These are phyloP conservation scores for Eupithecia vulgata DNA, from an alignment of 2,888 invertebrate species.

Conservation along the genomic window DNA sequence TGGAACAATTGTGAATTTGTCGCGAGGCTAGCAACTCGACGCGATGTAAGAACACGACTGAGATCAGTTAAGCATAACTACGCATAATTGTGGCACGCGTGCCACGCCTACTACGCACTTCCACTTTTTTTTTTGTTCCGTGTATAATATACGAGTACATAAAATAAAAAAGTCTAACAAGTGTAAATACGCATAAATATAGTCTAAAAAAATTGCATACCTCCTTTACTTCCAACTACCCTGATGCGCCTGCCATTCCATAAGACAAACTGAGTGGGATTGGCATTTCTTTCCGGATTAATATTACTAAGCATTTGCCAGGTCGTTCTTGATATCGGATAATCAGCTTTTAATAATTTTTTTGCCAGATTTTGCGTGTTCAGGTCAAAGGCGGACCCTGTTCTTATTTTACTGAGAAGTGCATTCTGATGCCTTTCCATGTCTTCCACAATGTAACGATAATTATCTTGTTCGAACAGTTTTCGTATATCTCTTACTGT, in stretches of 20 bases:
- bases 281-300: conserved; percentile 62
- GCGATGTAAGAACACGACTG: too few species aligned
- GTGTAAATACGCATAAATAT: neutral
- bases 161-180: neutral
- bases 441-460: conserved; percentile 56
- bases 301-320: conserved; percentile 78
- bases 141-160: too few species aligned
- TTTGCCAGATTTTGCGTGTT: conserved; percentile 64
- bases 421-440: conserved; percentile 66
- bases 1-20: too few species aligned
- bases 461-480: conserved; percentile 68
- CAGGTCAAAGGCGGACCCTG: conserved; percentile 61
- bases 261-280: conserved; percentile 66
- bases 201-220: conserved; percentile 39
- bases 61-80: too few species aligned
- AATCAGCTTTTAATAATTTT: conserved; percentile 61
- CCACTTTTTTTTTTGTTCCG: too few species aligned
- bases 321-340: conserved; percentile 65
- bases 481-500: conserved; percentile 72
- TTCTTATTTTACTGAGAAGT: conserved; percentile 69
- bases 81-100: too few species aligned
- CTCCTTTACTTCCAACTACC: conserved; percentile 71
- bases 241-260: conserved; percentile 69
- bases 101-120: too few species aligned
- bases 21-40: too few species aligned